phyloP scores from a whole-genome alignment of 2,797 vertebrate species.

The Amniataba percoides region DNA sequence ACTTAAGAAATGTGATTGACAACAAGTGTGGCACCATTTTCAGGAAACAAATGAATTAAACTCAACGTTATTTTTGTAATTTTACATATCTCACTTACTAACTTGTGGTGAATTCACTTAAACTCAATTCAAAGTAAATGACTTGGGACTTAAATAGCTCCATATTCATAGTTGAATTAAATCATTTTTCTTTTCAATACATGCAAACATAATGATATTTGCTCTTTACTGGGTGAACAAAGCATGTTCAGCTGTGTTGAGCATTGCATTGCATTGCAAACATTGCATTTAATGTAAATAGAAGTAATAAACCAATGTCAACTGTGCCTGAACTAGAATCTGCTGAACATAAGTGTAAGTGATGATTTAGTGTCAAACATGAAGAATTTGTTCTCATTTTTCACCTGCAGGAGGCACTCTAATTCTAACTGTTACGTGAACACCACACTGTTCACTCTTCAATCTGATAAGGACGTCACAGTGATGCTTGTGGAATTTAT shows the following conservation, averaged over 20 bases:
- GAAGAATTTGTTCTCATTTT: conserved; percentile 5
- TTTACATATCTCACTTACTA: not conserved
- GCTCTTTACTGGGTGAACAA: conserved; percentile 6
- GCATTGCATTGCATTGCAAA: too few relatives aligned
- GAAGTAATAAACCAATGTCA: not conserved
- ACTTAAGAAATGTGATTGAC: not conserved
- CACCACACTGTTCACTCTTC: not conserved
- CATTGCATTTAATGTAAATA: conserved; percentile 2
- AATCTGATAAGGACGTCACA: not conserved
- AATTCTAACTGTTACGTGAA: conserved; percentile 19
- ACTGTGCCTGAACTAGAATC: not conserved
- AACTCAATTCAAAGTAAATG: not conserved
- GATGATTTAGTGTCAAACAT: not conserved
- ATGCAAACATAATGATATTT: not conserved
- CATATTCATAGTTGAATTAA: not conserved
- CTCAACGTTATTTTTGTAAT: not conserved
- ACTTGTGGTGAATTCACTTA: not conserved
- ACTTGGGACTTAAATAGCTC: not conserved
- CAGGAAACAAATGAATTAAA: not conserved
- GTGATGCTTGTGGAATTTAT: not conserved
- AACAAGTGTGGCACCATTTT: not conserved
- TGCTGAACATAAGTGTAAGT: not conserved
- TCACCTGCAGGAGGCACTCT: conserved; percentile 65
- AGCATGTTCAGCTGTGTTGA: conserved; percentile 18
- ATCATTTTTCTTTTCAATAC: not conserved